Percentiles rank a stretch among this genome's conserved stretches.
These are phyloP conservation scores for Tylochromis polylepis DNA, from an alignment of 2,113 vertebrate genomes.

Conservation along the genomic window DNA sequence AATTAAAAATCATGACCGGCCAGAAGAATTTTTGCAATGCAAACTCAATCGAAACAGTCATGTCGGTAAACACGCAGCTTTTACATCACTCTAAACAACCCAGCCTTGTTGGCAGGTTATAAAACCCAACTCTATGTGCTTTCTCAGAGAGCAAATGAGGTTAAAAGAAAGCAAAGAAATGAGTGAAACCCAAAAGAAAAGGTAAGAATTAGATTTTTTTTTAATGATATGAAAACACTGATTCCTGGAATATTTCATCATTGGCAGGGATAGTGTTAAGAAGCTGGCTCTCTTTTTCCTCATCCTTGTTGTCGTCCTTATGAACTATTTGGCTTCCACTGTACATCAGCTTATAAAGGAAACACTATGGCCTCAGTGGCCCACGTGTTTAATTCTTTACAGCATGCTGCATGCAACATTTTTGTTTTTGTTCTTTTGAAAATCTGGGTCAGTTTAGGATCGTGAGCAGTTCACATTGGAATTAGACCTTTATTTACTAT, in stretches of 20 bases:
- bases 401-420: not conserved
- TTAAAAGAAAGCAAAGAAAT: not conserved
- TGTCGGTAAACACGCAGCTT: not conserved
- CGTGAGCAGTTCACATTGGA: not conserved
- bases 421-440: not conserved
- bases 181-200: not conserved
- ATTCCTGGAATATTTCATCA: not conserved
- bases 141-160: not conserved
- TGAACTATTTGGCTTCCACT: not conserved
- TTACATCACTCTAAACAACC: not conserved
- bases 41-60: not conserved
- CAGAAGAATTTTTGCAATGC: not conserved
- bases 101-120: not conserved
- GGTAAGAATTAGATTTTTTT: rapidly evolving
- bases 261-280: not conserved
- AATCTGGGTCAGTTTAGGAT: not conserved
- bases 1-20: not conserved
- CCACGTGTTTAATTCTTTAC: not conserved
- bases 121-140: not conserved
- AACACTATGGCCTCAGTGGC: not conserved
- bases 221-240: not conserved
- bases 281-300: not conserved
- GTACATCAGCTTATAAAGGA: not conserved
- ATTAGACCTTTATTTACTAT: not conserved
- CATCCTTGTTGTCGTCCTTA: not conserved